phyloP scores from a whole-genome alignment of 2,113 vertebrate species.

The Amia ocellicauda region DNA sequence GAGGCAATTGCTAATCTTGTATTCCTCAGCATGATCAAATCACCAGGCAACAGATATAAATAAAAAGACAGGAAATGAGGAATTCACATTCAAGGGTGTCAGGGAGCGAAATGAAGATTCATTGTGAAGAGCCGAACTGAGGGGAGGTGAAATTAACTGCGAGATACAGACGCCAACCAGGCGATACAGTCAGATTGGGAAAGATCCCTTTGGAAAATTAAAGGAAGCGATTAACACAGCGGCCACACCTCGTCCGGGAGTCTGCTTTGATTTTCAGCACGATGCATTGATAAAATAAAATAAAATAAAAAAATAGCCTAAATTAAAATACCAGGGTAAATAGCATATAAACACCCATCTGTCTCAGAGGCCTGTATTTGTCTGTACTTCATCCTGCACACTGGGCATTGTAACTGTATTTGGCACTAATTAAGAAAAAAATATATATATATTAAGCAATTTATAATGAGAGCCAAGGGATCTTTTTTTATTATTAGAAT shows the following conservation, averaged over 20 bases:
- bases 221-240: constrained; percentile 39
- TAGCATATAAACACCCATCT: no score
- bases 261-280: constrained; percentile 71
- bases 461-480: constrained; percentile 69
- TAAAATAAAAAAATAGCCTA: constrained; percentile 63
- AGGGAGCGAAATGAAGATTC: constrained; percentile 89
- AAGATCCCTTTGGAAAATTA: not conserved
- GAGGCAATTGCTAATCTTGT: constrained; percentile 87
- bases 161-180: constrained; percentile 64
- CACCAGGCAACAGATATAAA: constrained; percentile 93
- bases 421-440: constrained; percentile 52
- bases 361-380: no score
- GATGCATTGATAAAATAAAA: constrained; percentile 44
- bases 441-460: constrained; percentile 33
- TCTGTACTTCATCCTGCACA: constrained; percentile 37
- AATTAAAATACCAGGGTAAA: no score
- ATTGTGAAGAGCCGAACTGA: constrained; percentile 77
- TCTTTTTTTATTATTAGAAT: constrained; percentile 56
- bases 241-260: constrained; percentile 67
- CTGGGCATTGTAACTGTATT: constrained; percentile 16
- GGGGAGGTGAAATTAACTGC: constrained; percentile 74
- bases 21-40: constrained; percentile 92
- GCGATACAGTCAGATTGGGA: constrained; percentile 31
- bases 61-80: constrained; percentile 94
- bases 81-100: constrained; percentile 94